Percentiles rank a stretch among this genome's conserved stretches.
phyloP scores from a whole-genome alignment of 2,113 vertebrate species.

The Upupa epops region DNA sequence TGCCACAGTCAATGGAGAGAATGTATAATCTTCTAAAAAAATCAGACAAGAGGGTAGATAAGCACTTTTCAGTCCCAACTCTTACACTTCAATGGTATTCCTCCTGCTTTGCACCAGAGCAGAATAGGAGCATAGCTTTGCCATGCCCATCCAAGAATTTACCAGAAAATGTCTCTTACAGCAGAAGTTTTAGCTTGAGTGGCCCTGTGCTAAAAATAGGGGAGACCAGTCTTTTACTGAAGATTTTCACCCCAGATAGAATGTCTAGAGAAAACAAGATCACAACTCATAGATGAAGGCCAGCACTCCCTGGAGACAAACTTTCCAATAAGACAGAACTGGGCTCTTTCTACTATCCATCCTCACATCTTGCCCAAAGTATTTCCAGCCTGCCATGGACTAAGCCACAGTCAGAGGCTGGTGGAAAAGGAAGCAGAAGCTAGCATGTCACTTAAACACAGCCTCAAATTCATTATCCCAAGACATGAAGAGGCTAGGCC shows the following conservation, averaged over 20 bases:
- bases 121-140: not conserved
- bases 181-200: not conserved
- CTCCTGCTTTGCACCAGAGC: not conserved
- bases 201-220: not conserved
- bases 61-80: not conserved
- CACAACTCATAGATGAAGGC: rapidly evolving
- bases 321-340: not conserved
- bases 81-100: not conserved
- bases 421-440: not conserved
- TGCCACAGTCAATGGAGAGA: not conserved
- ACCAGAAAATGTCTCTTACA: not conserved
- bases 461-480: rapidly evolving
- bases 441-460: not conserved
- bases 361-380: rapidly evolving
- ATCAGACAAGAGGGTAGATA: not conserved
- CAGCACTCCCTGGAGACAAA: not conserved
- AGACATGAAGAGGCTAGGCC: not conserved
- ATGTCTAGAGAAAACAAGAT: not conserved
- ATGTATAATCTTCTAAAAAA: too few species aligned
- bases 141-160: not conserved
- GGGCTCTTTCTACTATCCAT: not conserved
- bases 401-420: not conserved
- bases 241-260: not conserved
- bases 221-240: not conserved
- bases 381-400: not conserved